Evolutionary conservation across 2,888 invertebrate genomes (phyloP), one percentile per base, ranked within the genome.

Genomic region (Scaptomyza parva): DNA sequence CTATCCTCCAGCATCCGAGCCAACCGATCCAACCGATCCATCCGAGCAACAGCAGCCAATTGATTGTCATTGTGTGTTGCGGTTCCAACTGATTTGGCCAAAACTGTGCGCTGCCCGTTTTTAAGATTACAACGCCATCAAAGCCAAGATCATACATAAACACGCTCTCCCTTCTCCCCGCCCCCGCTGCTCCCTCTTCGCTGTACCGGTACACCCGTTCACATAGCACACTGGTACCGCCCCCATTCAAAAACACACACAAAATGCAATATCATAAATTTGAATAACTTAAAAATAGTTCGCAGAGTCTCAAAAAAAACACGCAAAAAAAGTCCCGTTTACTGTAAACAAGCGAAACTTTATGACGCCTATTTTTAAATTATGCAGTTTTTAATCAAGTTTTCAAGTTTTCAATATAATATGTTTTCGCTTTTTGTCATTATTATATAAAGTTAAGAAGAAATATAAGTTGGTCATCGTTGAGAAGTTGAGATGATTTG

Each of bases 71-170:
- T 73, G 57, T 58, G 50, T 20, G 47, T 20, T 33, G 7, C n/a
- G 28, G 33, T 65, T 44, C 51, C n/a, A 67, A 82, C 87, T 82
- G 81, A 81, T 80, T 62, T 64, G 53, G 57, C 51, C 18, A 59
- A 18, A 39, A 43, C 54, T 24, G n/a, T 9, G 45, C 18, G 57
- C 53, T 62, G 69, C 28, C 55, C 35, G 58, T 81, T 87, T 77
- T 77, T 74, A 75, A 78, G 53, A 75, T 80, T 77, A 83, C 77
- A 86, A 60, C 62, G n/a, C n/a, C n/a, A 66, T 50, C 55, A 51
- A 44, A 50, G 18, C 4, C 40, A 44, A 41, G 8, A 45, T 45
- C 45, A 28, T 28, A 28, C 28, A 7, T 12, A 22, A 24, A 8
- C 54, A 44, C 17, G 18, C 44, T 11, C 43, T 11, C 26, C 11